A percentile compares a stretch with the other conserved stretches of the same genome.
phyloP scores from a whole-genome alignment of 2,888 invertebrate species.

The Hirtodrosophila confusa region DNA sequence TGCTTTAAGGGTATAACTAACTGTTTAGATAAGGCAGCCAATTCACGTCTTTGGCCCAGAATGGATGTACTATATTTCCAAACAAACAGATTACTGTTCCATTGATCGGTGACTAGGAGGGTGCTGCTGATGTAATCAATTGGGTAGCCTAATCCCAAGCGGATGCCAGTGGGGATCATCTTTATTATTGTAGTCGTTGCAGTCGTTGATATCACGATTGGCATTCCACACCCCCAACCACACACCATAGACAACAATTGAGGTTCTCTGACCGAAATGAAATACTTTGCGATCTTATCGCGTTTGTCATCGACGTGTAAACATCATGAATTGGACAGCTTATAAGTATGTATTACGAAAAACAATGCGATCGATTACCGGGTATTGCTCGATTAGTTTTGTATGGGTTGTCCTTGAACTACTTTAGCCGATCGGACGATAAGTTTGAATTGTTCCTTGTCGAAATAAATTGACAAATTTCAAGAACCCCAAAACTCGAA shows the following conservation, averaged over 20 bases:
- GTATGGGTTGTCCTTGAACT: conserved; percentile 39
- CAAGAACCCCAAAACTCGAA: conserved; percentile 4
- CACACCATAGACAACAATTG: conserved; percentile 1
- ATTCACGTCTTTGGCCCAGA: conserved; percentile 15
- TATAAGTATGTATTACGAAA: neutral
- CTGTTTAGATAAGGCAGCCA: conserved; percentile 1
- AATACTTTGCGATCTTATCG: conserved; percentile 9
- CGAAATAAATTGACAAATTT: neutral
- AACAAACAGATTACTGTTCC: conserved; percentile 33
- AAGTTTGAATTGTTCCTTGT: conserved; percentile 3
- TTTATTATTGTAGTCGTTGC: conserved; percentile 14
- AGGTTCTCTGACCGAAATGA: neutral
- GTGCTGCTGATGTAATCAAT: conserved; percentile 37
- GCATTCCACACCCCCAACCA: conserved; percentile 11
- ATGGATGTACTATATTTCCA: conserved; percentile 7
- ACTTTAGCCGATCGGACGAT: conserved; percentile 11
- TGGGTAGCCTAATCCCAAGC: conserved; percentile 16
- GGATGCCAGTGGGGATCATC: conserved; percentile 21
- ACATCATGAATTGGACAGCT: conserved; percentile 21
- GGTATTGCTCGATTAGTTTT: neutral
- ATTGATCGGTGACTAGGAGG: neutral
- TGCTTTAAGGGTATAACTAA: neutral
- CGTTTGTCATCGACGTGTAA: conserved; percentile 4
- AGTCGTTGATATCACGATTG: conserved; percentile 7
- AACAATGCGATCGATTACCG: conserved; percentile 18